Conservation (phyloP, 2,797 vertebrate genomes). For the Lepus oiostolus region DNA sequence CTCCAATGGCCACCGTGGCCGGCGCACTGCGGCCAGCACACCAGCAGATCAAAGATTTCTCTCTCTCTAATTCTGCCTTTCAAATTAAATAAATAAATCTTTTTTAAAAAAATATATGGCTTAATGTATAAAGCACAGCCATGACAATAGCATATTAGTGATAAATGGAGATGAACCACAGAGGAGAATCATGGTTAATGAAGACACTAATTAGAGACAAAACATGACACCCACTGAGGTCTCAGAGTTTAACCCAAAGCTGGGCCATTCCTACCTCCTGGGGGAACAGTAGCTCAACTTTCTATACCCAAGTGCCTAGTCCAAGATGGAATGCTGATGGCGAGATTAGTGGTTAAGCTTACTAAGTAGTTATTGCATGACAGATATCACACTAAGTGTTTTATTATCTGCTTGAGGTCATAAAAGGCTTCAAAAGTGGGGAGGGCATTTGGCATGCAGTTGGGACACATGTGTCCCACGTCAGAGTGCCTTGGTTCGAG, state of each 20-base stretch:
- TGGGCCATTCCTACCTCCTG: neutral
- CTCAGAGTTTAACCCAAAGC: neutral
- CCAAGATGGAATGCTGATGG: neutral
- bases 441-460: no score
- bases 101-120: neutral
- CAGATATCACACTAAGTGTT: neutral
- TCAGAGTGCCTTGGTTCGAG: no score
- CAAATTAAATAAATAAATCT: no score
- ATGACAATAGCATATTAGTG: neutral
- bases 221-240: neutral
- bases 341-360: neutral
- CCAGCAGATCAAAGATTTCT: no score
- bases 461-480: no score
- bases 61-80: no score
- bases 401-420: neutral
- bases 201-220: neutral
- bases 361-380: neutral
- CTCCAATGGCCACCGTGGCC: no score
- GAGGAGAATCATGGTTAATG: neutral
- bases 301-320: neutral
- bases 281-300: neutral
- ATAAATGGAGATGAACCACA: neutral
- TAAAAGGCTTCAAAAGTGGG: neutral
- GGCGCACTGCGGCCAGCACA: no score
- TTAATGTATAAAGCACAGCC: neutral